These are phyloP conservation scores for Hydractinia symbiolongicarpus DNA, from an alignment of 30 jellyfish, hydroid and myxozoan species.

Conservation along the genomic window DNA sequence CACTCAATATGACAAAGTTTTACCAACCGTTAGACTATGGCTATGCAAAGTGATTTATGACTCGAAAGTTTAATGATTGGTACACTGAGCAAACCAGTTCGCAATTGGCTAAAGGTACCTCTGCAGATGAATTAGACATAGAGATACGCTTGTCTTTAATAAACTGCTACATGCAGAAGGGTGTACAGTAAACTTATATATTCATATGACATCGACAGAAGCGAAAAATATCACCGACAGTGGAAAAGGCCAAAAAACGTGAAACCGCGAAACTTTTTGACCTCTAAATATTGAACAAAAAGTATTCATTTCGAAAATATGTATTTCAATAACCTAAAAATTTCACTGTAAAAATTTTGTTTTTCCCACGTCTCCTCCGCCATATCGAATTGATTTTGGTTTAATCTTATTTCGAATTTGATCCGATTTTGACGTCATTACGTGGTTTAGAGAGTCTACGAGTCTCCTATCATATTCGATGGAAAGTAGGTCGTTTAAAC, in stretches of 20 bases:
- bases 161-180: too few relatives aligned
- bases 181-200: too few relatives aligned
- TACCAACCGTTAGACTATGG: constrained; percentile 19
- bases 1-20: constrained; percentile 6
- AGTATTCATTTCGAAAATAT: background rate
- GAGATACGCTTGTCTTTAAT: constrained; percentile 5
- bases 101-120: background rate
- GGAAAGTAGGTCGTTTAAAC: too few relatives aligned
- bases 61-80: background rate
- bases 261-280: too few relatives aligned
- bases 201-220: too few relatives aligned
- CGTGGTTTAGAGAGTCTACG: too few relatives aligned
- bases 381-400: background rate
- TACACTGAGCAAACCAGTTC: background rate
- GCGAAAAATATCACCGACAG: too few relatives aligned
- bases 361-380: background rate
- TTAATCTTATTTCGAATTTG: background rate
- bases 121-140: background rate
- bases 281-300: too few relatives aligned
- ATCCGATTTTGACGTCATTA: background rate
- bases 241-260: too few relatives aligned
- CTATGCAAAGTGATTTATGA: constrained; percentile 1
- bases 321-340: background rate
- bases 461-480: too few relatives aligned
- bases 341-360: background rate